Evolutionary conservation across 1,140 invertebrate genomes (phyloP), one percentile per base, ranked within the genome.

Genomic region (Calliphora vicina): DNA sequence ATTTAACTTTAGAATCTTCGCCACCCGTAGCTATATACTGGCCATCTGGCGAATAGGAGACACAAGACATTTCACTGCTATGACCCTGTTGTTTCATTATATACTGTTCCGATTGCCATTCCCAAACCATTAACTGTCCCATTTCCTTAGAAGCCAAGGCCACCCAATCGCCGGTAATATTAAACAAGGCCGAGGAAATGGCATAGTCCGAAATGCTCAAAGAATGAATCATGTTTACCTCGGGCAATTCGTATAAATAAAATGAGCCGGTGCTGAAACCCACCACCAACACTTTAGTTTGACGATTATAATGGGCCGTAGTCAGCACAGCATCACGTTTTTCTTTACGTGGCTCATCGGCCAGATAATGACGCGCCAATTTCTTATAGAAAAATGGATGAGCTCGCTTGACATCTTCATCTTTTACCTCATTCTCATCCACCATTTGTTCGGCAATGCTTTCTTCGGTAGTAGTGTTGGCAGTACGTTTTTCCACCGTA

Each of bases 41-140:
- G 0, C 97, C 98, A 91, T 99, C 97, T 0, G 95, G 94, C 0
- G 97, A 99, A 91, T 99, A 99, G 0, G 94, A 92, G 9, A 99
- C 91, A 88, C 95, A 96, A 13, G 94, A 95, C 94, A 98, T 98
- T 87, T 96, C 95, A 87, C 96, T 95, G 74, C 95, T 94, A 87
- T 99, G 98, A 0, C 97, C 97, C 91, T 99, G 98, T 87, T 99
- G 98, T 89, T 99, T 99, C 93, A 99, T 94, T 0, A 98, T 95
- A 87, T 98, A 99, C n/a, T 97, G 97, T 92, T 99, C 97, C 90
- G 93, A 99, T 91, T 99, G 97, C 98, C 98, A 99, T 92, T 99
- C 98, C 98, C 98, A 99, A 9, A 99, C 98, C 15, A 99, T 90
- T 23, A 99, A 91, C 89, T 99, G 97, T 0, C 97, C 98, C 2